Conservation (phyloP, 2,797 vertebrate genomes). For the Chiropotes sagulatus region DNA sequence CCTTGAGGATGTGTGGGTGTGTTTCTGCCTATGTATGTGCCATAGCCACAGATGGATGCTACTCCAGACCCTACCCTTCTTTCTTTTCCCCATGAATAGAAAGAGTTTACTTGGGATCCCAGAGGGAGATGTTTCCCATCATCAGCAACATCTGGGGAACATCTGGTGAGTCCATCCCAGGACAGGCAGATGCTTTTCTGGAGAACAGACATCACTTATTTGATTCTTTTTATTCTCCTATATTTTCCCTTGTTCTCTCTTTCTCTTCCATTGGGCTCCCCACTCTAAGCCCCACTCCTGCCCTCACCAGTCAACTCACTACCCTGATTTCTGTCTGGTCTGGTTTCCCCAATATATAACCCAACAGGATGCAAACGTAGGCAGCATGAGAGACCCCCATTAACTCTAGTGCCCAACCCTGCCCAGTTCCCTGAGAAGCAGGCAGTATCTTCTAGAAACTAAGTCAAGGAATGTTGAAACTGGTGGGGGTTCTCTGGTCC, state of each 20-base stretch:
- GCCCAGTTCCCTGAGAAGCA: not conserved
- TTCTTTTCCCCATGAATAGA: conserved; percentile 55
- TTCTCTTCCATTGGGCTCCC: not conserved
- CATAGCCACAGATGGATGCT: not conserved
- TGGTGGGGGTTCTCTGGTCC: not conserved
- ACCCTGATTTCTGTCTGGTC: not conserved
- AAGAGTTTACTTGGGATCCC: conserved; percentile 63
- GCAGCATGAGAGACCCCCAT: not conserved
- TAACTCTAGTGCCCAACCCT: not conserved
- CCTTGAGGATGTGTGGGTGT: conserved; percentile 19
- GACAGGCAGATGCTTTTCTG: conserved; percentile 46
- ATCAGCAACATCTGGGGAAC: conserved; percentile 77
- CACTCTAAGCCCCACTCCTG: not conserved
- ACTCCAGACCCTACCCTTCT: conserved; percentile 44
- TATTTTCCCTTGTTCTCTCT: conserved; percentile 1
- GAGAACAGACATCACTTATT: conserved; percentile 58
- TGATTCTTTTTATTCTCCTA: not conserved
- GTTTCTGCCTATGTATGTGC: conserved; percentile 1
- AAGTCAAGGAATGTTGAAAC: not conserved
- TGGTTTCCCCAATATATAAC: not conserved
- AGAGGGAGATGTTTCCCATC: conserved; percentile 66
- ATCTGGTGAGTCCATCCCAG: conserved; percentile 71
- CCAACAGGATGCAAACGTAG: not conserved
- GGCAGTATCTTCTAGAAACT: not conserved
- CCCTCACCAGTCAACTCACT: not conserved